phyloP scores from a whole-genome alignment of 2,113 vertebrate species.

The Boulengerochromis microlepis region DNA sequence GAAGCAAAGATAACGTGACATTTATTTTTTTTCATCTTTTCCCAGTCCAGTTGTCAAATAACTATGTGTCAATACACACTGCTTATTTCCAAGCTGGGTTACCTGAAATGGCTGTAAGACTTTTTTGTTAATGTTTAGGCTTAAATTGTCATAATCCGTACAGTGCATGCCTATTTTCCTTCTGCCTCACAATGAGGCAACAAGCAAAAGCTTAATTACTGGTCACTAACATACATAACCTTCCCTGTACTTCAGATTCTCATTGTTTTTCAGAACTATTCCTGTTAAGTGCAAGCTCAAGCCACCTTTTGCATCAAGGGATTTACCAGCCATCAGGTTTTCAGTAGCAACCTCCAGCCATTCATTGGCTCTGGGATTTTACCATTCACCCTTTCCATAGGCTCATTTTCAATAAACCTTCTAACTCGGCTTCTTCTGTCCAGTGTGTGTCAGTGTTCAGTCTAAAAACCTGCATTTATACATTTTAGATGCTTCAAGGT shows the following conservation, averaged over 20 bases:
- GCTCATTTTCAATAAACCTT: neutral
- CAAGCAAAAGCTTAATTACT: neutral
- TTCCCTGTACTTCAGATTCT: neutral
- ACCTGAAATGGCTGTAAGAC: neutral
- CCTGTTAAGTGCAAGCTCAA: neutral
- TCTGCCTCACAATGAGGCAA: neutral
- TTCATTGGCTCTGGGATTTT: neutral
- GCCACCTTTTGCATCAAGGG: neutral
- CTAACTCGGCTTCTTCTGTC: neutral
- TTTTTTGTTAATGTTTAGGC: neutral
- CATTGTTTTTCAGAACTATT: neutral
- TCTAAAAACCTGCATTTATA: neutral
- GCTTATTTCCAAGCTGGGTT: neutral
- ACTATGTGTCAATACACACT: neutral
- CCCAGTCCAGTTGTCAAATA: neutral
- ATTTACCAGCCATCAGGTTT: neutral
- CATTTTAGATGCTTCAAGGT: neutral
- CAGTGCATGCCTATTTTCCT: neutral
- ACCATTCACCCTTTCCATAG: neutral
- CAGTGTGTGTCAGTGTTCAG: neutral
- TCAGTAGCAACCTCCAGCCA: neutral
- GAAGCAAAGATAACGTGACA: neutral
- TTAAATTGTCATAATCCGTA: neutral
- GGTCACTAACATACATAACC: neutral
- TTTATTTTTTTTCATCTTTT: neutral